Percentiles rank a stretch among this genome's conserved stretches.
phyloP scores from a whole-genome alignment of 2,797 vertebrate genomes.

The Lagodon rhomboides region DNA sequence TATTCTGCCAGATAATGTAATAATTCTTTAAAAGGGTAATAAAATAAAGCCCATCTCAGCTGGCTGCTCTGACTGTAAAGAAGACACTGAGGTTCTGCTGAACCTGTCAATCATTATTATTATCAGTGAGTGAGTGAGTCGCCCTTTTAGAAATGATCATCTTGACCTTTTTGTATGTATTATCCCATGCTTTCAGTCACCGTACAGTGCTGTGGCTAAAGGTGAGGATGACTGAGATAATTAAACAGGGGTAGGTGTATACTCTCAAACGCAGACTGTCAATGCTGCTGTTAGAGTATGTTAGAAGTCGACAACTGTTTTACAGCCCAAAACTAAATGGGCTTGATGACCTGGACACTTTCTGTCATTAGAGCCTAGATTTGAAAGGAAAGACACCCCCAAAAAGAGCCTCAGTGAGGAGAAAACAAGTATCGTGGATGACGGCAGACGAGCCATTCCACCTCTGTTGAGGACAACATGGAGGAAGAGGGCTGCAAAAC shows the following conservation, averaged over 20 bases:
- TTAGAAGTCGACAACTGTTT: neutral
- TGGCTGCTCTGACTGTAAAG: too few species aligned
- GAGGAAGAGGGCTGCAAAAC: too few species aligned
- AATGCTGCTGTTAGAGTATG: neutral
- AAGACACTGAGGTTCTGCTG: neutral
- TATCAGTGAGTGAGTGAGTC: neutral
- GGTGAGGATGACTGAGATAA: neutral
- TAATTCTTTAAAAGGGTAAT: neutral
- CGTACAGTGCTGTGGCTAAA: neutral
- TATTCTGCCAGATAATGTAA: neutral
- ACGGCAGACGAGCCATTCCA: too few species aligned
- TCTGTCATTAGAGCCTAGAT: neutral
- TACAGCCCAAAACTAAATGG: neutral
- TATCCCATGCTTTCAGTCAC: neutral
- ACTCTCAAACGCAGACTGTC: neutral
- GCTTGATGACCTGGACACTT: neutral
- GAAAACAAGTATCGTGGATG: too few species aligned
- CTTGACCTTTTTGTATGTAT: neutral
- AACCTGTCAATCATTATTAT: neutral
- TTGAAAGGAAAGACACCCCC: neutral
- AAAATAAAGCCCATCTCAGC: neutral
- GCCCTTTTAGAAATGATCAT: neutral
- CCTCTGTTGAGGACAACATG: too few species aligned
- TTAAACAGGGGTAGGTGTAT: neutral
- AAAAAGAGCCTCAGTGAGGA: neutral